Evolutionary conservation across 2,113 vertebrate genomes (phyloP).

Genomic region (Elachura formosa): DNA sequence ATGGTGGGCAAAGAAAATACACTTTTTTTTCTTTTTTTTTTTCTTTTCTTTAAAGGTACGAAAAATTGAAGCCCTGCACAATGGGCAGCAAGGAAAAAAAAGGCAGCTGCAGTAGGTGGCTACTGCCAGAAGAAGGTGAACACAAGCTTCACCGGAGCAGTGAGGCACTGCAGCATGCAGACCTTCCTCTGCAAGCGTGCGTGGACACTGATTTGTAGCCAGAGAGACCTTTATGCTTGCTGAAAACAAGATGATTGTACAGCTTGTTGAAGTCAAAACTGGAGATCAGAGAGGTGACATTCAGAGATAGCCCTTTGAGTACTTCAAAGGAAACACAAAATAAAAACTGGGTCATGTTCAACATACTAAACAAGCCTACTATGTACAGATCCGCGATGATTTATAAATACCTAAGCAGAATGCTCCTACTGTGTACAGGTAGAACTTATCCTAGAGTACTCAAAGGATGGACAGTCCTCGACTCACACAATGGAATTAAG

Average conservation of each 20-base stretch:
- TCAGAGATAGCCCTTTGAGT: conserved; percentile 72
- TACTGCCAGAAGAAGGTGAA: not conserved
- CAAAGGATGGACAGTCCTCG: conserved; percentile 32
- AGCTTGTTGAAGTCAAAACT: conserved; percentile 29
- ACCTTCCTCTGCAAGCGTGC: conserved; percentile 27
- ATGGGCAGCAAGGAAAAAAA: conserved; percentile 40
- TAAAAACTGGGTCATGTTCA: not conserved
- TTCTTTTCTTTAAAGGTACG: not conserved
- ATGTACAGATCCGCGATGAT: conserved; percentile 26
- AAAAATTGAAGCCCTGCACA: conserved; percentile 47
- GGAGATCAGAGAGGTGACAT: conserved; percentile 54
- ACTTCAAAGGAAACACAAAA: conserved; percentile 43
- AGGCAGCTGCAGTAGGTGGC: conserved; percentile 60
- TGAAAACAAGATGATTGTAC: conserved; percentile 34
- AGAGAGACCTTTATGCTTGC: conserved; percentile 52
- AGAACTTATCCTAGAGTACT: conserved; percentile 19
- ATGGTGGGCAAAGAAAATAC: conserved; percentile 37
- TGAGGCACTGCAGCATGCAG: conserved; percentile 65
- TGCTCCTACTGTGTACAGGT: conserved; percentile 10
- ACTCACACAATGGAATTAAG: not conserved
- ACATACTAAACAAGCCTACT: conserved; percentile 33
- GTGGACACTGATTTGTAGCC: conserved; percentile 41
- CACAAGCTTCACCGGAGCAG: not conserved
- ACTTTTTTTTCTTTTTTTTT: not conserved
- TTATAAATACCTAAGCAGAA: conserved; percentile 48